A percentile compares a stretch with the other conserved stretches of the same genome.
phyloP scores from a whole-genome alignment of 2,888 invertebrate genomes.

The Polyommatus icarus region DNA sequence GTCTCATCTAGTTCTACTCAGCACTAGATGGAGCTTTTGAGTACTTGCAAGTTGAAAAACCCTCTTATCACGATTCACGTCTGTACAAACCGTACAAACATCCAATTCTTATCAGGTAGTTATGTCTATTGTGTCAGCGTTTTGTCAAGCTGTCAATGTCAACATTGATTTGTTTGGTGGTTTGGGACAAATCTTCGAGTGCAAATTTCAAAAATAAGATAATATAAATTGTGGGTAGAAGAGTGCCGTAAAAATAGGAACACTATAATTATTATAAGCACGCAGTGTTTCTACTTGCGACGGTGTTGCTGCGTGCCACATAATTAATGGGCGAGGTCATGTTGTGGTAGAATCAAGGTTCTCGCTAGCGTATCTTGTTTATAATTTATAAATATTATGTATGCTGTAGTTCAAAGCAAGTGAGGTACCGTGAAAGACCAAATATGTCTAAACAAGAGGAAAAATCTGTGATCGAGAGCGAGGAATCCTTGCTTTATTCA shows the following conservation, averaged over 20 bases:
- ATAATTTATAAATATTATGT: background rate
- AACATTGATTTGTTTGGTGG: background rate
- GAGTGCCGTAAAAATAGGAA: background rate
- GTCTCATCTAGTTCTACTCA: too few relatives aligned
- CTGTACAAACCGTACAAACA: too few relatives aligned
- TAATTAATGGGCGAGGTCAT: conserved; percentile 4
- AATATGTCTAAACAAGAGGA: conserved; percentile 56
- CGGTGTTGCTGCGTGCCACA: background rate
- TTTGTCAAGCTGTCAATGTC: background rate
- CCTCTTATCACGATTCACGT: background rate
- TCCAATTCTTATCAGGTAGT: too few relatives aligned
- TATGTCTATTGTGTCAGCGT: background rate
- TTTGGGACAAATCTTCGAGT: background rate
- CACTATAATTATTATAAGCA: background rate
- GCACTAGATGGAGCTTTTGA: too few relatives aligned
- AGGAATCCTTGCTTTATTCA: conserved; percentile 81
- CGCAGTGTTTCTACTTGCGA: background rate
- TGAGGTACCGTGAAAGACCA: background rate
- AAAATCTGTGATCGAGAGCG: conserved; percentile 63
- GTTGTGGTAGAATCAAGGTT: conserved; percentile 23
- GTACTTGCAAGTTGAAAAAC: too few relatives aligned
- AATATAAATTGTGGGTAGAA: background rate
- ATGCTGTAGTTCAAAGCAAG: background rate
- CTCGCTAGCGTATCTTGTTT: background rate
- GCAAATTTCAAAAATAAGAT: background rate